Evolutionary conservation across 2,113 vertebrate species (phyloP), one percentile per base, ranked within the genome.

Genomic region (Chionis minor): DNA sequence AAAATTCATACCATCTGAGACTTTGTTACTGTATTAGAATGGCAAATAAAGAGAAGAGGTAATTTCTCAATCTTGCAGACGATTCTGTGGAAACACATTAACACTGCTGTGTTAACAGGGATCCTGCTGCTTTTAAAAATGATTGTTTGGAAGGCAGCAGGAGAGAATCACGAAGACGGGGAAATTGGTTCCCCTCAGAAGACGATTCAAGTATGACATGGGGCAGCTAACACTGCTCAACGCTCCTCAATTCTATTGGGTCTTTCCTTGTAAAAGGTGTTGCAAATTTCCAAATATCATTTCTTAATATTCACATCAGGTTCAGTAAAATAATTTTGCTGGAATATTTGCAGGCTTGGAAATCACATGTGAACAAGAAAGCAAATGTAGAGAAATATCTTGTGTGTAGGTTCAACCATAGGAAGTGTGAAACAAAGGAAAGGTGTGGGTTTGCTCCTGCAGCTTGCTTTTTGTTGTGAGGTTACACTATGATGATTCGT

Each of bases 81-180:
- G 8, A 49, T 86, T 91, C 70, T 91, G 49, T 45, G 44, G 59
- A 92, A 93, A 74, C 44, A 72, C 58, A 63, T 77, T 90, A 85
- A 61, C 44, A 81, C 35, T 67, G 87, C 52, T 84, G 42, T 63
- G 72, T 85, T 86, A 81, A 71, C 35, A 54, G 75, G 38, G 18
- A 81, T 91, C 62, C 70, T 78, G 71, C 74, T 94, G 84, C 54
- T 94, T 89, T 92, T 93, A 77, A 82, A 86, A 88, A 88, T 71
- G 27, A 24, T 45, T 82, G 24, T 86, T 93, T 91, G 72, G 40
- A 74, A 81, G 52, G 40, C 38, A 61, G 44, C 66, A 83, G 85
- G 63, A 95, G 51, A 88, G 66, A 92, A 88, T 83, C 38, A 49
- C 47, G 71, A 88, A 77, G 47, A 77, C 22, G 42, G 59, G 45